phyloP scores from a whole-genome alignment of 2,888 invertebrate species.

The Plagiodera versicolora region DNA sequence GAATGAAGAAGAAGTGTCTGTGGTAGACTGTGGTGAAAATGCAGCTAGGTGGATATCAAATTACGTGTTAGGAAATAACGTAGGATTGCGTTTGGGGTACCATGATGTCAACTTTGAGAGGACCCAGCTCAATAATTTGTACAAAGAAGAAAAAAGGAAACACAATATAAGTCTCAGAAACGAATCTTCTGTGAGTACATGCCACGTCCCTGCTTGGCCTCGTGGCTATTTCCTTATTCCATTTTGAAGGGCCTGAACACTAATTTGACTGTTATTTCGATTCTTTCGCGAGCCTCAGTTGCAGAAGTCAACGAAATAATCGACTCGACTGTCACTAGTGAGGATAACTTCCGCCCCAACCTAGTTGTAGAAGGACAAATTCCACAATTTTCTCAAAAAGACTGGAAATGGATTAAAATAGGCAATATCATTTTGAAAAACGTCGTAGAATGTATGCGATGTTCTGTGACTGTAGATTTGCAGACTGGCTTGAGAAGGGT shows the following conservation, averaged over 20 bases:
- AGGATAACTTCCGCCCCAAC: slow-evolving; percentile 60
- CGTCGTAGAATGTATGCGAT: slow-evolving; percentile 61
- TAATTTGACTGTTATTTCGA: slow-evolving; percentile 55
- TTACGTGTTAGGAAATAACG: slow-evolving; percentile 42
- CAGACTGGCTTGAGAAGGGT: slow-evolving; percentile 53
- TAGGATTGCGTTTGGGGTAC: slow-evolving; percentile 46
- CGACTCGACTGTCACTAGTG: slow-evolving; percentile 46
- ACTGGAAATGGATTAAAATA: slow-evolving; percentile 61
- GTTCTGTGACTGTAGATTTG: slow-evolving; percentile 54
- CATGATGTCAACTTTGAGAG: slow-evolving; percentile 38
- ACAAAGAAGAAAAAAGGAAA: slow-evolving; percentile 27
- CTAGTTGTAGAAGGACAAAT: slow-evolving; percentile 56
- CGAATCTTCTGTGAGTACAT: slow-evolving; percentile 36
- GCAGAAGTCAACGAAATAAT: slow-evolving; percentile 56
- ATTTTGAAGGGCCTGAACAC: neutral
- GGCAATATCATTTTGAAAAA: slow-evolving; percentile 57
- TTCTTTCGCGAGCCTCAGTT: slow-evolving; percentile 58
- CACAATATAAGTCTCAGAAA: slow-evolving; percentile 24
- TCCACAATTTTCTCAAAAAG: slow-evolving; percentile 57
- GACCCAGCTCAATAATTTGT: slow-evolving; percentile 29
- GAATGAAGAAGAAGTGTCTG: slow-evolving; percentile 50
- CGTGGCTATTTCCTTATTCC: no score
- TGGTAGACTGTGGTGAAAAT: slow-evolving; percentile 64
- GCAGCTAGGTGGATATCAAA: slow-evolving; percentile 63
- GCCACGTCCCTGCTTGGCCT: no score